Percentiles rank a stretch among this genome's conserved stretches.
Conservation (phyloP, 92 coral and sea anemone species). For the Epizoanthus scotinus region DNA sequence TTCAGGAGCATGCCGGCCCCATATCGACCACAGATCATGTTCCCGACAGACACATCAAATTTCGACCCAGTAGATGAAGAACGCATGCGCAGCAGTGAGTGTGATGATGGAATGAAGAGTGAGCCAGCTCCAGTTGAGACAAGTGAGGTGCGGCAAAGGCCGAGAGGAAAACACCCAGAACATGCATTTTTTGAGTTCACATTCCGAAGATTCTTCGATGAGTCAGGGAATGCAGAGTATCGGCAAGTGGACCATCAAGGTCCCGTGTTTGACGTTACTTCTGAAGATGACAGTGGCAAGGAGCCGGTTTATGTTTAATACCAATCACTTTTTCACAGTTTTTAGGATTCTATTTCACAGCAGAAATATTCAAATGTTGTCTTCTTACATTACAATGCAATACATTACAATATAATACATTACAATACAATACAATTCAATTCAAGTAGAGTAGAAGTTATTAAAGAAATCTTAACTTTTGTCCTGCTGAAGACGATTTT, state of each 20-base stretch:
- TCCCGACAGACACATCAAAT: slow-evolving; percentile 92
- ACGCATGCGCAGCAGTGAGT: slow-evolving; percentile 63
- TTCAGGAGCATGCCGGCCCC: slow-evolving; percentile 77
- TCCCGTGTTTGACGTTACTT: slow-evolving; percentile 44
- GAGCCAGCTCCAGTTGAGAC: slow-evolving; percentile 39
- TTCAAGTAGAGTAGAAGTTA: not conserved
- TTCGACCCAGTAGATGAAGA: slow-evolving; percentile 96
- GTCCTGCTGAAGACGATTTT: not conserved
- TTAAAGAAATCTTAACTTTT: not conserved
- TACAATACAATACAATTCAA: not conserved
- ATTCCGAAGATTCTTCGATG: slow-evolving; percentile 89
- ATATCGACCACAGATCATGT: slow-evolving; percentile 75
- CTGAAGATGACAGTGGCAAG: slow-evolving; percentile 68
- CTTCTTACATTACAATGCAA: not conserved
- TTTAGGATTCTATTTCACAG: not conserved
- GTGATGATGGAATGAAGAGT: slow-evolving; percentile 48
- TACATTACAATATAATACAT: not conserved
- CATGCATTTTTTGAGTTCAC: slow-evolving; percentile 99
- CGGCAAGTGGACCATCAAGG: slow-evolving; percentile 49
- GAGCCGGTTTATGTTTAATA: slow-evolving; percentile 92
- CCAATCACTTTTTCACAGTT: not conserved
- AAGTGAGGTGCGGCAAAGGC: slow-evolving; percentile 47
- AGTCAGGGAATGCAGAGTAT: slow-evolving; percentile 60
- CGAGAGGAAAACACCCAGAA: slow-evolving; percentile 71
- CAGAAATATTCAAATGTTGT: slow-evolving; percentile 1